These are phyloP conservation scores for Sinocyclocheilus anshuiensis DNA, from an alignment of 2,113 vertebrate genomes.

Conservation along the genomic window DNA sequence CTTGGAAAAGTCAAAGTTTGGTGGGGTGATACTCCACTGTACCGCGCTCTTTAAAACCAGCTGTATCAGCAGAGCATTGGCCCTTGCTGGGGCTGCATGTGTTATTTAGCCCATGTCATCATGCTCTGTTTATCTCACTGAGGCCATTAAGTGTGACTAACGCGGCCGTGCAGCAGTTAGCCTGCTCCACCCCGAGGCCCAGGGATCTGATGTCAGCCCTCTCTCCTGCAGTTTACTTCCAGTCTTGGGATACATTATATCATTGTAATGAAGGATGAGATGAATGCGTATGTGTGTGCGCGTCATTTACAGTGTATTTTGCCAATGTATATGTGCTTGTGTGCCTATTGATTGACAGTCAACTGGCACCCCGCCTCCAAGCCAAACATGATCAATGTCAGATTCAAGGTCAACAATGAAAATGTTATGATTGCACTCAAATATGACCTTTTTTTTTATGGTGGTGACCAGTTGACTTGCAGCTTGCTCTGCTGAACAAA, in stretches of 20 bases:
- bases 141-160: slow-evolving; percentile 63
- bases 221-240: slow-evolving; percentile 68
- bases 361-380: slow-evolving; percentile 64
- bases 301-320: slow-evolving; percentile 60
- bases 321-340: slow-evolving; percentile 61
- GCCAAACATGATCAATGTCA: slow-evolving; percentile 72
- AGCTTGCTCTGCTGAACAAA: not conserved
- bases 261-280: slow-evolving; percentile 53
- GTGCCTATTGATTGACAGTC: slow-evolving; percentile 63
- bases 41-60: slow-evolving; percentile 32
- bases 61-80: slow-evolving; percentile 33
- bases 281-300: not conserved
- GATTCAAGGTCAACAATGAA: slow-evolving; percentile 56
- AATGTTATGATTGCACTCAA: slow-evolving; percentile 64
- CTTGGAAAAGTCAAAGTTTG: not conserved
- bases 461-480: slow-evolving; percentile 26
- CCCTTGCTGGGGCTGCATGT: slow-evolving; percentile 33
- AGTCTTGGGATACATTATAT: slow-evolving; percentile 69
- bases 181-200: slow-evolving; percentile 68
- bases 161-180: slow-evolving; percentile 62
- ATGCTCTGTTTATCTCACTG: slow-evolving; percentile 70
- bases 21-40: slow-evolving; percentile 20
- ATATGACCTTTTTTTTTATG: slow-evolving; percentile 70
- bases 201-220: slow-evolving; percentile 76
- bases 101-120: slow-evolving; percentile 68